phyloP scores from a whole-genome alignment of 2,888 invertebrate genomes.

The Pteria penguin region DNA sequence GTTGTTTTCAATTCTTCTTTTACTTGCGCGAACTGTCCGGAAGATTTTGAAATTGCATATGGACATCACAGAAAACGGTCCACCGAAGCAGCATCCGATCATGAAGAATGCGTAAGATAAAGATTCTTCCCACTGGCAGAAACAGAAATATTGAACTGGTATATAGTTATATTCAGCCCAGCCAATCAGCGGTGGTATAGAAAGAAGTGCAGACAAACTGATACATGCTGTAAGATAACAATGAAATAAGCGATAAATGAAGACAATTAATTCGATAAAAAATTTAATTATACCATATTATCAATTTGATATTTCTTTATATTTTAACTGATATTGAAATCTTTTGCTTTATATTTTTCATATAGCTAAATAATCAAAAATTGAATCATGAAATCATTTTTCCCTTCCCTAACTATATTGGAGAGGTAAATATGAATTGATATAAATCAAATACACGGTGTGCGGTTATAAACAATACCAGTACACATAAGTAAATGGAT shows the following conservation, averaged over 20 bases:
- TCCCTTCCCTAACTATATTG: no score
- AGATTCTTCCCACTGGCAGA: slow-evolving; percentile 70
- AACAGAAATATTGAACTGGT: slow-evolving; percentile 70
- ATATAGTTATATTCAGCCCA: slow-evolving; percentile 72
- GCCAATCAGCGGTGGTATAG: slow-evolving; percentile 70
- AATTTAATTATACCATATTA: background rate
- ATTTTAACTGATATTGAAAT: background rate
- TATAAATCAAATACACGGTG: no score
- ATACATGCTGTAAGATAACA: slow-evolving; percentile 64
- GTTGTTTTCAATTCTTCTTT: slow-evolving; percentile 49
- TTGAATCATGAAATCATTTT: no score
- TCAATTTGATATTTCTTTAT: background rate
- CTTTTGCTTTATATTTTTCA: no score
- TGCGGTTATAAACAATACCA: no score
- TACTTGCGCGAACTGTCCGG: slow-evolving; percentile 57
- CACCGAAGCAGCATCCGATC: slow-evolving; percentile 72
- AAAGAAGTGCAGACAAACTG: slow-evolving; percentile 59
- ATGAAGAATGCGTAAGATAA: slow-evolving; percentile 74
- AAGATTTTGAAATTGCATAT: slow-evolving; percentile 69
- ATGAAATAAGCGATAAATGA: no score
- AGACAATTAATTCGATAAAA: background rate
- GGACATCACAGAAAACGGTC: slow-evolving; percentile 71
- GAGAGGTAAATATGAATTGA: no score
- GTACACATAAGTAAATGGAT: no score
- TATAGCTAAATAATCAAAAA: no score